Percentiles rank a stretch among this genome's conserved stretches.
These are phyloP conservation scores for Cephus runcator DNA, from an alignment of 2,888 invertebrate genomes.

Conservation along the genomic window DNA sequence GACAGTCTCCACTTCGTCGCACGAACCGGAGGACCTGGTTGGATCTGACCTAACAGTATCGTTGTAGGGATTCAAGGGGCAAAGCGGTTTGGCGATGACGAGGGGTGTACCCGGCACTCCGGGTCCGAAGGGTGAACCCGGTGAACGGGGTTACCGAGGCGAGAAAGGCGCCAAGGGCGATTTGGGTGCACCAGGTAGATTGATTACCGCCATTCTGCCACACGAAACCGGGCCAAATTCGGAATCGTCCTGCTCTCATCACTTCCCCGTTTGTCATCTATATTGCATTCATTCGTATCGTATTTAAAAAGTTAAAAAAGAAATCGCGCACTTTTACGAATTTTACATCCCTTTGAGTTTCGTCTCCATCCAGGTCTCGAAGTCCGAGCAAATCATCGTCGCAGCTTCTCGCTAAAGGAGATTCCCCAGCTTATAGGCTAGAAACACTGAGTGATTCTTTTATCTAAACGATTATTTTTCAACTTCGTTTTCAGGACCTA, in stretches of 20 bases:
- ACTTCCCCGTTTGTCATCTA: background rate
- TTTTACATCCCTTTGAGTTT: slow-evolving; percentile 27
- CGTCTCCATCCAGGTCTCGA: slow-evolving; percentile 26
- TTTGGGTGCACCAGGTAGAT: slow-evolving; percentile 68
- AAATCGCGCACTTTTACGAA: background rate
- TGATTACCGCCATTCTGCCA: slow-evolving; percentile 34
- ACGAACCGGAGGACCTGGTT: slow-evolving; percentile 57
- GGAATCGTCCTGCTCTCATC: background rate
- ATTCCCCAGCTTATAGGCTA: slow-evolving; percentile 5
- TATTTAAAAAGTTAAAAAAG: background rate
- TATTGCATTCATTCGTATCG: background rate
- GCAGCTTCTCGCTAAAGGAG: slow-evolving; percentile 17
- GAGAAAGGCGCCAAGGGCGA: slow-evolving; percentile 72
- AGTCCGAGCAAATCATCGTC: slow-evolving; percentile 9
- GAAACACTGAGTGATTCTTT: slow-evolving; percentile 8
- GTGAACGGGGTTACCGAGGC: slow-evolving; percentile 75
- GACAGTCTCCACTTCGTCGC: slow-evolving; percentile 5
- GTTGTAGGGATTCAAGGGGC: slow-evolving; percentile 69
- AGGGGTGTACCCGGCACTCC: slow-evolving; percentile 73
- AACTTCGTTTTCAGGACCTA: slow-evolving; percentile 71
- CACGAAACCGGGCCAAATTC: slow-evolving; percentile 27
- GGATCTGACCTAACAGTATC: slow-evolving; percentile 58
- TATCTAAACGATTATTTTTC: slow-evolving; percentile 15
- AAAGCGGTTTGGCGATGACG: slow-evolving; percentile 69
- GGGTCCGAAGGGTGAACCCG: slow-evolving; percentile 69